These are phyloP conservation scores for Pinctada fucata DNA, from an alignment of 2,888 invertebrate genomes.

Conservation along the genomic window DNA sequence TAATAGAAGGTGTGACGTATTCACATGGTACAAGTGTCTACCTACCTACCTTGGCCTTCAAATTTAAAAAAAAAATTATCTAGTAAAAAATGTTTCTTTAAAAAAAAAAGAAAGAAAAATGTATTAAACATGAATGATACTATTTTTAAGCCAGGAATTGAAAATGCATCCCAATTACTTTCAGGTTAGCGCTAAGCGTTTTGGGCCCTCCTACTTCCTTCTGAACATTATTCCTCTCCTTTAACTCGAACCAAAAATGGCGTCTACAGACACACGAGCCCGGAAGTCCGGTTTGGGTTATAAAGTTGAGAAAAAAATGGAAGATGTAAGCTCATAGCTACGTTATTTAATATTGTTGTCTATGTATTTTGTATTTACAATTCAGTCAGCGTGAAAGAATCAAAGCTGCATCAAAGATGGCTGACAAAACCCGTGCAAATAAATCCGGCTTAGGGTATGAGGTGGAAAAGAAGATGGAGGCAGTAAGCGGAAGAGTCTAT, in stretches of 20 bases:
- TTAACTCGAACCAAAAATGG: slow-evolving; percentile 15
- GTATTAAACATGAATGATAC: too few relatives aligned
- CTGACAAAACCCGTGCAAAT: slow-evolving; percentile 57
- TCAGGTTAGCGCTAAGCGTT: too few relatives aligned
- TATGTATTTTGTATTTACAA: slow-evolving; percentile 5
- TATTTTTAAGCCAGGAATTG: too few relatives aligned
- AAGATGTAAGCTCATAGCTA: slow-evolving; percentile 60
- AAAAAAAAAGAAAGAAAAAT: too few relatives aligned
- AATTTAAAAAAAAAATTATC: too few relatives aligned
- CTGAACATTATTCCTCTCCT: too few relatives aligned
- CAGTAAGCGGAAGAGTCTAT: slow-evolving; percentile 51
- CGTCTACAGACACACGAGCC: slow-evolving; percentile 55
- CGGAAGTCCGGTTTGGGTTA: slow-evolving; percentile 70
- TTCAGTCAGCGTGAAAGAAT: slow-evolving; percentile 10
- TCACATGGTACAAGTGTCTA: too few relatives aligned
- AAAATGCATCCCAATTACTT: too few relatives aligned
- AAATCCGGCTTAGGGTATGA: slow-evolving; percentile 72
- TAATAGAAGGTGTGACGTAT: too few relatives aligned
- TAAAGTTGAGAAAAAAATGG: slow-evolving; percentile 70
- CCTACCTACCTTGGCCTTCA: too few relatives aligned
- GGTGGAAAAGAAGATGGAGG: slow-evolving; percentile 71
- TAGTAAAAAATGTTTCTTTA: too few relatives aligned
- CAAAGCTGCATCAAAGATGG: slow-evolving; percentile 22
- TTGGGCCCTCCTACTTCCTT: too few relatives aligned
- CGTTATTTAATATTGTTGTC: slow-evolving; percentile 2